phyloP scores from a whole-genome alignment of 1,140 invertebrate genomes.

The Cecropterus lyciades region DNA sequence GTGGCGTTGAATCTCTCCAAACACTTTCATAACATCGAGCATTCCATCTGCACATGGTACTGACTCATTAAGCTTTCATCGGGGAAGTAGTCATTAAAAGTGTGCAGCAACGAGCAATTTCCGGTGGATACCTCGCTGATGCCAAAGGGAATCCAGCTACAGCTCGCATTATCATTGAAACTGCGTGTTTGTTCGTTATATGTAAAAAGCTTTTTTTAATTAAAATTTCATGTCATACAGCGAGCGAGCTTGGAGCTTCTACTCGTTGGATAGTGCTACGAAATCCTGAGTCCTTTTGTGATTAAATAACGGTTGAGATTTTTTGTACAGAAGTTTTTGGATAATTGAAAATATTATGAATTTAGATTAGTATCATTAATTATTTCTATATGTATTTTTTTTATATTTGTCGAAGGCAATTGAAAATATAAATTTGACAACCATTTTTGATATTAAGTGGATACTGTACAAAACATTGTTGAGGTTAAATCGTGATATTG shows the following conservation, averaged over 20 bases:
- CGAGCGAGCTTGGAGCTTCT: slow-evolving; percentile 9
- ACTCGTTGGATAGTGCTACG: slow-evolving; percentile 1
- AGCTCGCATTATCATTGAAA: slow-evolving; percentile 28
- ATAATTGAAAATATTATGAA: too few species aligned
- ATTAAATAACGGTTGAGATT: too few species aligned
- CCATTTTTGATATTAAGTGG: too few species aligned
- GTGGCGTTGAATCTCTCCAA: slow-evolving; percentile 4
- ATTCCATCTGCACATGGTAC: slow-evolving; percentile 22
- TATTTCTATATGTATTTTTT: too few species aligned
- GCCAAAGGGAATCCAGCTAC: slow-evolving; percentile 33
- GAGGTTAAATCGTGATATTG: too few species aligned
- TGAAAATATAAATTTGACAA: too few species aligned
- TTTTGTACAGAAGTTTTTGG: too few species aligned
- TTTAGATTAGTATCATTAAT: too few species aligned
- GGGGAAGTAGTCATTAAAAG: slow-evolving; percentile 70
- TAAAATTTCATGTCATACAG: slow-evolving; percentile 27
- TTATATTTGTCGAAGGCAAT: too few species aligned
- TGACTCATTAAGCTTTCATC: slow-evolving; percentile 70
- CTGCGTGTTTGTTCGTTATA: slow-evolving; percentile 28
- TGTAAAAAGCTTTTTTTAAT: slow-evolving; percentile 33
- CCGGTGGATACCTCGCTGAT: slow-evolving; percentile 47
- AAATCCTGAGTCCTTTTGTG: too few species aligned
- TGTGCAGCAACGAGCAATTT: slow-evolving; percentile 69
- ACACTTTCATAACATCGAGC: slow-evolving; percentile 1
- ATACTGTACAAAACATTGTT: too few species aligned